phyloP scores from a whole-genome alignment of 2,888 invertebrate species.

The Tenodera sinensis region DNA sequence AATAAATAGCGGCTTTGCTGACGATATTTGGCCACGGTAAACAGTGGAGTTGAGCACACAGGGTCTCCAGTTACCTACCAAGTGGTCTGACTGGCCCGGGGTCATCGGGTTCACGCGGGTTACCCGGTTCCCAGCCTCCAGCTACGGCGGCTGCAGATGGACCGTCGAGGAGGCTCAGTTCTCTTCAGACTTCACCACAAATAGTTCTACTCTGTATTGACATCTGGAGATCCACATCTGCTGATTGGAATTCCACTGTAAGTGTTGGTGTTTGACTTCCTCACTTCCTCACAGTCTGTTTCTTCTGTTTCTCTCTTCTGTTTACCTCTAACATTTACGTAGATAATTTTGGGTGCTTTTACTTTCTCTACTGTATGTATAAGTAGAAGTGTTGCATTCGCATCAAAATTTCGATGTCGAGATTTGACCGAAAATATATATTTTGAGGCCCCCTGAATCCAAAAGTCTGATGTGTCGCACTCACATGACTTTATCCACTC shows the following conservation, averaged over 20 bases:
- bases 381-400: too few species aligned
- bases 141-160: background rate
- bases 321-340: too few species aligned
- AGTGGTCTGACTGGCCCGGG: background rate
- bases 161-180: background rate
- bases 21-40: background rate
- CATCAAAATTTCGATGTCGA: too few species aligned
- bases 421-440: too few species aligned
- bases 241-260: background rate
- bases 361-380: too few species aligned
- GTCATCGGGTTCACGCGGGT: background rate
- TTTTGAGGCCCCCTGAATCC: too few species aligned
- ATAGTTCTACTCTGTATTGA: background rate
- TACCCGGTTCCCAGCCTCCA: background rate
- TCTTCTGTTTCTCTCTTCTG: too few species aligned
- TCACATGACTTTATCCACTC: too few species aligned
- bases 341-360: too few species aligned
- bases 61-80: background rate
- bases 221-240: background rate
- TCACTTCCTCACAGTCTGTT: too few species aligned
- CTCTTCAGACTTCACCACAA: background rate
- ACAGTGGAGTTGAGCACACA: background rate
- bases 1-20: background rate
- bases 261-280: background rate
- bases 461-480: too few species aligned